Evolutionary conservation across 1,140 invertebrate species (phyloP).

Genomic region (Goniozus legneri): DNA sequence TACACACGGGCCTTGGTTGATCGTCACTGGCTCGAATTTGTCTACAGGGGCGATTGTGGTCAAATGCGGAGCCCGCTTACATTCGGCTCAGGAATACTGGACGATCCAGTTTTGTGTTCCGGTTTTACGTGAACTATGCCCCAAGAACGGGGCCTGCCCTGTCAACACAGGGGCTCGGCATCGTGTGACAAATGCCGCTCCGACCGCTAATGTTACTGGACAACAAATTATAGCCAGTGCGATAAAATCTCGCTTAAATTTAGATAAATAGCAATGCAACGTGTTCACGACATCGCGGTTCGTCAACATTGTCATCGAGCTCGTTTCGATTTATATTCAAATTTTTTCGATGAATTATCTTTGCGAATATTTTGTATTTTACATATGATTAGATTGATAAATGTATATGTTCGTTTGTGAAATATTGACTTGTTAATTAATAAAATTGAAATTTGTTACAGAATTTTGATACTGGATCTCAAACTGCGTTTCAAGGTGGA

Average conservation of each 20-base stretch:
- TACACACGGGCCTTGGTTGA: constrained; percentile 29
- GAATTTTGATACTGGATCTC: too few species aligned
- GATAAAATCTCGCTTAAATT: constrained; percentile 35
- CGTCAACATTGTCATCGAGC: too few species aligned
- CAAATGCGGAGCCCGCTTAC: constrained; percentile 18
- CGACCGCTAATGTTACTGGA: constrained; percentile 45
- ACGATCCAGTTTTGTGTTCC: constrained; percentile 39
- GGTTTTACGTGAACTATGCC: constrained; percentile 46
- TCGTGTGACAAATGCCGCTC: constrained; percentile 47
- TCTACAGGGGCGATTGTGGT: constrained; percentile 54
- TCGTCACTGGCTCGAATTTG: constrained; percentile 48
- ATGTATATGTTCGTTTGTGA: too few species aligned
- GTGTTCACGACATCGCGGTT: background rate
- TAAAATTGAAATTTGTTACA: too few species aligned
- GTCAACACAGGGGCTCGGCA: constrained; percentile 53
- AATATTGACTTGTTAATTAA: too few species aligned
- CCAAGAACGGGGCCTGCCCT: constrained; percentile 41
- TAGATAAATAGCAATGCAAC: constrained; percentile 22
- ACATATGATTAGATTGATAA: too few species aligned
- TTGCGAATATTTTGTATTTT: too few species aligned
- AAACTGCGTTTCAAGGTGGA: too few species aligned
- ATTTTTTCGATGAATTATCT: too few species aligned
- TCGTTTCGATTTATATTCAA: too few species aligned
- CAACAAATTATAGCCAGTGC: constrained; percentile 49
- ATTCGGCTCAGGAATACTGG: constrained; percentile 19